Percentiles rank a stretch among this genome's conserved stretches.
These are phyloP conservation scores for Sabatieria punctata DNA, from an alignment of 2,888 invertebrate genomes.

Conservation along the genomic window DNA sequence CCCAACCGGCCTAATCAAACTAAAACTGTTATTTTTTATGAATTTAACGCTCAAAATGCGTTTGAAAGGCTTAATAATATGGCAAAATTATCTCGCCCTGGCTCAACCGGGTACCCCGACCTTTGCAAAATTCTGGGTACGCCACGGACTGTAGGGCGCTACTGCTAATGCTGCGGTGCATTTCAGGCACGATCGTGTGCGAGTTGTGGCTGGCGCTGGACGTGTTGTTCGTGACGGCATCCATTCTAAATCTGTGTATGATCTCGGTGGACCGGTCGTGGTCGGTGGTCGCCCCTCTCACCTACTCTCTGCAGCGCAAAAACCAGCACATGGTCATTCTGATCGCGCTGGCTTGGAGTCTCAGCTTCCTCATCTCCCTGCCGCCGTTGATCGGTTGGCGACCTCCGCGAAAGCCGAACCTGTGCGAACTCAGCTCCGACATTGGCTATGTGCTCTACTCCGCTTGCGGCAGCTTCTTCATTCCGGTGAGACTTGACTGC, in stretches of 20 bases:
- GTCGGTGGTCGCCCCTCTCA: constrained; percentile 26
- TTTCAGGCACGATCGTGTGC: too few species aligned
- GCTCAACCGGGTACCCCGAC: too few species aligned
- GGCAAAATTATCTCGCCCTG: too few species aligned
- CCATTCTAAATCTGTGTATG: constrained; percentile 35
- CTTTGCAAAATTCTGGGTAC: too few species aligned
- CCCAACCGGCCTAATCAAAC: too few species aligned
- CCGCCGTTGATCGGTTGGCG: constrained; percentile 30
- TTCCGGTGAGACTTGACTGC: too few species aligned
- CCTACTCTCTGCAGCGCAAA: constrained; percentile 16
- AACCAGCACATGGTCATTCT: background rate
- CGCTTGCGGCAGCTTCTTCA: constrained; percentile 93
- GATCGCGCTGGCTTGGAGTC: constrained; percentile 17
- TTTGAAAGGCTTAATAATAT: too few species aligned
- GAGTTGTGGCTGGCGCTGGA: constrained; percentile 39
- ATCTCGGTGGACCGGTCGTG: constrained; percentile 25
- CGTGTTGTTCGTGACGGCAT: constrained; percentile 38
- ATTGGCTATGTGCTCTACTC: constrained; percentile 95
- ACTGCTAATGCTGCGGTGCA: too few species aligned
- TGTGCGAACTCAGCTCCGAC: constrained; percentile 53
- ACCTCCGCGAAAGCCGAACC: constrained; percentile 18
- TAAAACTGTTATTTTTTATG: too few species aligned
- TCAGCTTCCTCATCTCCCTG: constrained; percentile 26
- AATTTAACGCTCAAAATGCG: too few species aligned
- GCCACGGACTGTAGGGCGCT: too few species aligned